Base-by-base conservation (phyloP, 1,140 invertebrate genomes). In the Drosophila bifasciata region DNA sequence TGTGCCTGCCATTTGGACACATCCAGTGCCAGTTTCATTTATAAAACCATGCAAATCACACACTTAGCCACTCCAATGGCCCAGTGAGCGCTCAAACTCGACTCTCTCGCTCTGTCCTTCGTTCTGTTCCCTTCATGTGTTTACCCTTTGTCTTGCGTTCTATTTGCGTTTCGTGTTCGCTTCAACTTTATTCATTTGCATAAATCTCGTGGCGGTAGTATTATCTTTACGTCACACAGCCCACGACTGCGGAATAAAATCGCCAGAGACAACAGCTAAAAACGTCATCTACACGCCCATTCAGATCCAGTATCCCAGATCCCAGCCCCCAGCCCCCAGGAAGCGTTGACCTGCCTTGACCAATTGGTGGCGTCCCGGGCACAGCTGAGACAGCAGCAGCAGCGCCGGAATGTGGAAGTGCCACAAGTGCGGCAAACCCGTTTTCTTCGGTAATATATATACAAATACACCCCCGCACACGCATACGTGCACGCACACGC, bases 381-480 rank as follows among this genome's bases (percentile, higher is more conserved):
- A 55, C 32, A 36, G 32, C 32, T 36, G 32, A 36, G 32, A 36
- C 32, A 36, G 32, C 28, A 32, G 32, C 28, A 32, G 28, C 32
- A 36, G 32, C 32, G 32, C 32, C 57, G 79, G 83, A 88, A 97
- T 97, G 96, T 96, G 96, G 95, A 96, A 96, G 93, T 97, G 96
- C 92, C 96, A 96, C 91, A 96, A 96, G 92, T 97, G 96, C 92
- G 95, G 95, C 74, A 97, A 97, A 93, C 96, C 96, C 53, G 96
- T 97, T 72, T 97, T 95, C 93, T 97, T 97, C 90, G 96, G 96
- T 97, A 78, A 81, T 68, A 78, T 46, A 81, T 68, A 78, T 46
- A 28, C 40, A 58, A 15, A 58, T 46, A 67, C 45, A 55, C 61
- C 58, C 63, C 53, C 45, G 28, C 49, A 43, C 8, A 23, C 25